Base-by-base conservation (phyloP, 2,888 invertebrate genomes). In the Tolmerus cingulatus region DNA sequence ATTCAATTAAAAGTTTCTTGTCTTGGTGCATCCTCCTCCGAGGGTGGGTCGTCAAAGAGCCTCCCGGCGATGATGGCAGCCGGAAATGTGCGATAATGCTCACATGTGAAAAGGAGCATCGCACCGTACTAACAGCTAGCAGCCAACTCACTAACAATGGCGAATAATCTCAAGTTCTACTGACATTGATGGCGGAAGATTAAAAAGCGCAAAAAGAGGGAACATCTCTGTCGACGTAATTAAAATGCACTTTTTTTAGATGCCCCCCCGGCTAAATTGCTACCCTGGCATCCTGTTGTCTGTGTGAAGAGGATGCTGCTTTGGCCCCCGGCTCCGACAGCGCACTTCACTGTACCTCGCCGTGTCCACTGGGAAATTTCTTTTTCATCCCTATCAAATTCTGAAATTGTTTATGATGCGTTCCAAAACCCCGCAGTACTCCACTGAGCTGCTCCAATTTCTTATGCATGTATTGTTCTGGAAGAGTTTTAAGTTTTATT, bases 1-100 rank as follows among this genome's bases (percentile, higher is more conserved):
- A 82, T 82, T 82, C 27, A 82, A 82, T 82, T 82, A 82, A 57
- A 82, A 82, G 55, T 82, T 82, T 57, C 57, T 55, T 55, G 55
- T 23, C 82, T 57, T 19, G 16, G 43, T 78, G 43, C 66, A 66
- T 66, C 12, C 66, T 66, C 19, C 19, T 5, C 9, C 40, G 23
- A 46, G 23, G 8, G 78, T 8, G 46, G n/a, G 78, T 5, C 40
- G 0, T 34, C 9, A 30, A 76, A 34, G 76, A 76, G 76, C 76
- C 74, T 51, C 51, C n/a, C 51, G 51, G n/a, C 51, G 51, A 8
- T 7, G 51, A 51, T 51, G 51, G n/a, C 66, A 66, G 66, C 66
- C 23, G 12, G 66, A 66, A 66, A 19, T 66, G 27, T 66, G 66
- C 9, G 66, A 66, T 66, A 66, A 46, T 66, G 12, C 19, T n/a